Conservation (phyloP, 2,797 vertebrate genomes). For the Denticeps clupeoides region DNA sequence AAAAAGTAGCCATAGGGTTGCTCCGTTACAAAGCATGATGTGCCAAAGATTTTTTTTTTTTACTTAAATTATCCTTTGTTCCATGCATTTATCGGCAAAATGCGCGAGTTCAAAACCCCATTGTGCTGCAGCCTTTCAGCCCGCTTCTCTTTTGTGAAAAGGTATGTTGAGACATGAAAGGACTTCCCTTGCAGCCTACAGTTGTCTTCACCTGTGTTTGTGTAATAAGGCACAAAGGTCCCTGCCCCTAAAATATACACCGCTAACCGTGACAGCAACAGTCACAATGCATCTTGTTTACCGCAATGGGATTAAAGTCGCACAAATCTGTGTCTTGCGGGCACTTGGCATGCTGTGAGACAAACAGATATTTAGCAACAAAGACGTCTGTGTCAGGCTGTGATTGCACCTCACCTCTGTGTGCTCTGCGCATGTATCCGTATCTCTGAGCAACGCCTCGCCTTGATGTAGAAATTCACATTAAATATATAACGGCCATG, state of each 20-base stretch:
- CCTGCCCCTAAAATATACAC: too few species aligned
- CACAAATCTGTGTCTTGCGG: not conserved
- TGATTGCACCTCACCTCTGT: not conserved
- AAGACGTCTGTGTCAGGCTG: constrained; percentile 8
- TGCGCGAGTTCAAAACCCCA: constrained; percentile 32
- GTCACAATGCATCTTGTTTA: not conserved
- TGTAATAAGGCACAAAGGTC: too few species aligned
- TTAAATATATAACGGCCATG: constrained; percentile 38
- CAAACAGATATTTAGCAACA: constrained; percentile 5
- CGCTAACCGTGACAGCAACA: too few species aligned
- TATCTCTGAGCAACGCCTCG: constrained; percentile 23
- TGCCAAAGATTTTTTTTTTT: constrained; percentile 39
- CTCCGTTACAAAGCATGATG: constrained; percentile 28
- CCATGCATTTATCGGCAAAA: constrained; percentile 35
- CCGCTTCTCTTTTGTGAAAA: too few species aligned
- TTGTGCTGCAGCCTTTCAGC: too few species aligned
- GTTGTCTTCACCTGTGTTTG: not conserved
- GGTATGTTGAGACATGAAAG: too few species aligned
- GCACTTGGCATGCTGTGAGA: not conserved
- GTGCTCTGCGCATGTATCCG: not conserved
- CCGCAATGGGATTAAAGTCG: constrained; percentile 8
- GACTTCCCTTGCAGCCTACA: too few species aligned
- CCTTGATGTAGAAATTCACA: constrained; percentile 29
- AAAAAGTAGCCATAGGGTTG: constrained; percentile 51
- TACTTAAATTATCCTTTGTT: constrained; percentile 16